Evolutionary conservation across 2,888 invertebrate species (phyloP), one percentile per base, ranked within the genome.

Genomic region (Diplolepis rosae): DNA sequence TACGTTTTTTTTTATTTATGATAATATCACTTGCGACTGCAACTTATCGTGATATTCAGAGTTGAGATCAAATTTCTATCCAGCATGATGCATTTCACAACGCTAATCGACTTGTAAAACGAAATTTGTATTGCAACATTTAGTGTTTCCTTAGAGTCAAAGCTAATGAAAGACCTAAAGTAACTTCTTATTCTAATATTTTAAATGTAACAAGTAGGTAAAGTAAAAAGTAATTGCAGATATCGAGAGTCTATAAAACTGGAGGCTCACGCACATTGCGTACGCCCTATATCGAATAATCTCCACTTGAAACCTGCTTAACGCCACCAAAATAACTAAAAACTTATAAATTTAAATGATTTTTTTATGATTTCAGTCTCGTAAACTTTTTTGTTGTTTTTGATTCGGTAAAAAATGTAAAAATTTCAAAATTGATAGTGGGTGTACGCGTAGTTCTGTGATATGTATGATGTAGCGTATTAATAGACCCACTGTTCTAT

Each of bases 371-470:
- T 51, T 9, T 18, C 7, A 54, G 30, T 54, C 7, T 52, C 9
- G 0, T 45, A 4, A 15, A 27, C 2, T 4, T 9, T 18, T 56
- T 56, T n/a, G n/a, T n/a, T n/a, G n/a, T n/a, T n/a, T n/a, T n/a
- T n/a, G n/a, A n/a, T n/a, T n/a, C n/a, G 30, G 5, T 30, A 9
- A 5, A 5, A 18, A 11, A 51, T 13, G 50, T 13, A 48, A 50
- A 32, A 32, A 69, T 73, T 75, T 80, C 73, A 75, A 82, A 79
- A 81, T 84, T 82, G 85, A 85, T 85, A 83, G 84, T 76, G 84
- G 86, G 83, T 84, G 84, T 85, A 83, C 85, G 87, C 86, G 86
- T 87, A 89, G 88, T 87, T 89, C 90, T 90, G 90, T 90, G 90
- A 90, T 90, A 89, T 89, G 87, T 89, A 89, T 86, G 79, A 87